Percentiles rank a stretch among this genome's conserved stretches.
Evolutionary conservation across 2,113 vertebrate species (phyloP).

Genomic region (Acanthochromis polyacanthus): DNA sequence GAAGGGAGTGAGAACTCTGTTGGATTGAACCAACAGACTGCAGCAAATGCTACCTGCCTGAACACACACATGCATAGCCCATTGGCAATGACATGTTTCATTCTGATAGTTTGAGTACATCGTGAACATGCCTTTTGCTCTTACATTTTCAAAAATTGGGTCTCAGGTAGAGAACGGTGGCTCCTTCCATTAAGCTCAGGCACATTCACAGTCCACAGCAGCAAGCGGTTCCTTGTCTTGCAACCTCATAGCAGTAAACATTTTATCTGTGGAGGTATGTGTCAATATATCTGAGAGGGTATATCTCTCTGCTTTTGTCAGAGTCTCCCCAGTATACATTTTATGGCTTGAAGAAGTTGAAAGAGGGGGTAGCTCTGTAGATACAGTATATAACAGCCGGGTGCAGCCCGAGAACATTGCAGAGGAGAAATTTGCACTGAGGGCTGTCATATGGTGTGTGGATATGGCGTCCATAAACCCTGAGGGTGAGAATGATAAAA

Average conservation of each 20-base stretch:
- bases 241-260: conserved; percentile 29
- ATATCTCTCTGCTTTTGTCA: conserved; percentile 40
- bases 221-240: conserved; percentile 22
- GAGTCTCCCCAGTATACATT: conserved; percentile 37
- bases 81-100: conserved; percentile 50
- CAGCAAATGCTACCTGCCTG: conserved; percentile 38
- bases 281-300: conserved; percentile 37
- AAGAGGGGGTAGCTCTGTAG: conserved; percentile 8
- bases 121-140: conserved; percentile 8
- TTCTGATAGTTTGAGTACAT: conserved; percentile 44
- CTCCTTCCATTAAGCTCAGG: conserved; percentile 16
- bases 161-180: conserved; percentile 32
- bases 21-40: conserved; percentile 36
- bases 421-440: conserved; percentile 45
- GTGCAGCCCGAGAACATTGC: conserved; percentile 43
- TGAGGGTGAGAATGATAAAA: conserved; percentile 63
- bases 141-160: conserved; percentile 15
- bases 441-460: conserved; percentile 67
- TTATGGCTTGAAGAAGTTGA: conserved; percentile 35
- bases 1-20: conserved; percentile 33
- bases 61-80: conserved; percentile 13
- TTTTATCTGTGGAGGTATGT: conserved; percentile 30
- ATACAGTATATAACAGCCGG: conserved; percentile 32
- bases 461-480: conserved; percentile 62
- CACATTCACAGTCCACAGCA: conserved; percentile 8